Evolutionary conservation across 2,113 vertebrate species (phyloP), one percentile per base, ranked within the genome.

Genomic region (Phyllostomus discolor): DNA sequence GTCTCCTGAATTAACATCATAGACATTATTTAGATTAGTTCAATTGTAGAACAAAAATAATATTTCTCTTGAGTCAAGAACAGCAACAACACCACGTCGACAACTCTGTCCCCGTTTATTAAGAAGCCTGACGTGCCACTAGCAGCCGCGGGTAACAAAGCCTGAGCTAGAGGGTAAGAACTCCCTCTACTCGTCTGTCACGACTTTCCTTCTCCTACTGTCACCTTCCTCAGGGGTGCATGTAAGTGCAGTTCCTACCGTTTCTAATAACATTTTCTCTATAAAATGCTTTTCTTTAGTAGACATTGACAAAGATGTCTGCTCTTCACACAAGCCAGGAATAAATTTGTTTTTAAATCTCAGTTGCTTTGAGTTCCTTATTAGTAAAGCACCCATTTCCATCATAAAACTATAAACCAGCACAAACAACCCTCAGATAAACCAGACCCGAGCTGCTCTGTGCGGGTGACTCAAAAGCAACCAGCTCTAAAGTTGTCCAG

Each of bases 261-360:
- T 14, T 46, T 46, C 41, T 73, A 79, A n/a, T 75, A 87, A 80
- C 6, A 15, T 17, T 79, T 59, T 69, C 6, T 73, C 64, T 26
- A 78, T 38, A 78, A 85, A 88, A 86, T 38, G 76, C 90, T 88
- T 76, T 46, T 62, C 59, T 89, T 92, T n/a, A 33, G 41, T 35
- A 52, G 50, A 94, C 33, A 43, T 4, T 83, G 70, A 96, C 31
- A 90, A 97, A 88, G 64, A 78, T 28, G 26, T 64, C 59, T 93
- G 22, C 66, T 85, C 48, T 82, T 48, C 38, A 33, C 31, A 66
- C 6, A n/a, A 93, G 22, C 22, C 33, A 54, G 8, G 24, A 57
- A 75, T 33, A 73, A 79, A 7, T 69, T 59, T 91, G n/a, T 73
- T 50, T 80, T 95, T 88, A n/a, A 38, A 52, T 88, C 41, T 92